Percentiles rank a stretch among this genome's conserved stretches.
Evolutionary conservation across 2,888 invertebrate genomes (phyloP).

Genomic region (Andrena trimmerana): DNA sequence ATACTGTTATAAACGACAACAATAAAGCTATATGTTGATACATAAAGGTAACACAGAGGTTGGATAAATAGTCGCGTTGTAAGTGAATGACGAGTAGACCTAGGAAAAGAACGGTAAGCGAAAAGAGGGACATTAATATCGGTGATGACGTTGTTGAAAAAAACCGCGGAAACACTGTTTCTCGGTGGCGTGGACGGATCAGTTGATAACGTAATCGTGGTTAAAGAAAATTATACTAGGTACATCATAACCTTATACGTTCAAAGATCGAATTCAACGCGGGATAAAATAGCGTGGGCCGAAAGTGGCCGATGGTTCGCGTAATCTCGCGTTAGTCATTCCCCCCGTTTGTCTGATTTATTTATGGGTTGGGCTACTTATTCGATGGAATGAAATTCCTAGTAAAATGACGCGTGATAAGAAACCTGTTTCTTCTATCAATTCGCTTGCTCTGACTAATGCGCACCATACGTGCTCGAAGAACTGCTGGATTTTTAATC

Average conservation of each 20-base stretch:
- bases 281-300: conserved; percentile 80
- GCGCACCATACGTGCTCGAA: conserved; percentile 3
- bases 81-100: too few species aligned
- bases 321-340: conserved; percentile 81
- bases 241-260: conserved; percentile 56
- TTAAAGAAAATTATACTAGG: too few species aligned
- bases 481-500: conserved; percentile 18
- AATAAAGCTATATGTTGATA: conserved; percentile 61
- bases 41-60: conserved; percentile 1
- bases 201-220: too few species aligned
- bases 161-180: too few species aligned
- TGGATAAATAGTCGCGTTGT: too few species aligned
- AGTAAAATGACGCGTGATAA: conserved; percentile 82
- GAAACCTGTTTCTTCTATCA: conserved; percentile 64
- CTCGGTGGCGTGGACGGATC: too few species aligned
- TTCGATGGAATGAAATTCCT: conserved; percentile 81
- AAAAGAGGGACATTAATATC: too few species aligned
- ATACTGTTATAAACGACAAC: conserved; percentile 70
- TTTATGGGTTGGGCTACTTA: conserved; percentile 82
- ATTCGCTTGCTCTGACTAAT: conserved; percentile 43
- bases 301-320: conserved; percentile 79
- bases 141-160: too few species aligned
- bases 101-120: too few species aligned
- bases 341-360: conserved; percentile 77
- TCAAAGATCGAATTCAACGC: conserved; percentile 65